Evolutionary conservation across 2,888 invertebrate species (phyloP).

Genomic region (Syrphus vitripennis): DNA sequence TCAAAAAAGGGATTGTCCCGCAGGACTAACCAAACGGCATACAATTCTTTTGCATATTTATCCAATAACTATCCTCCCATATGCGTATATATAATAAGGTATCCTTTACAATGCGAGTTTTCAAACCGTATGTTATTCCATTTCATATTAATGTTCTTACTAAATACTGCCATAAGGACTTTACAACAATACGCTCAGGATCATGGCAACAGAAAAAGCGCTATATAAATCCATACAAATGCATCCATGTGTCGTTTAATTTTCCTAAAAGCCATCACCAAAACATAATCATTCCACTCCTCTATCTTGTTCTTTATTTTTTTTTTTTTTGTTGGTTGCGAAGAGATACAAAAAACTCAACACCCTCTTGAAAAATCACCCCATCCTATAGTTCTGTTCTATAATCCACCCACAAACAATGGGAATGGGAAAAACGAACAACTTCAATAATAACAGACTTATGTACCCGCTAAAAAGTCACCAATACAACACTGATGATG

Average conservation of each 20-base stretch:
- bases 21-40: conserved; percentile 53
- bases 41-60: conserved; percentile 30
- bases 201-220: conserved; percentile 3
- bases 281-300: conserved; percentile 72
- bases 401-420: conserved; percentile 60
- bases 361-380: conserved; percentile 69
- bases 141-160: conserved; percentile 67
- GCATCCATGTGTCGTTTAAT: conserved; percentile 80
- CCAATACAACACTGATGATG: conserved; percentile 35
- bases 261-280: conserved; percentile 79
- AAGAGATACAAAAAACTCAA: conserved; percentile 48
- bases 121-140: conserved; percentile 64
- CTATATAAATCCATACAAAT: conserved; percentile 69
- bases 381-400: conserved; percentile 5
- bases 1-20: conserved; percentile 18
- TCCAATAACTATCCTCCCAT: conserved; percentile 27
- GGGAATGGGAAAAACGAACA: conserved; percentile 41
- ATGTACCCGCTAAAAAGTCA: conserved; percentile 71
- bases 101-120: neutral
- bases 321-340: neutral
- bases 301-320: neutral
- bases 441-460: conserved; percentile 67
- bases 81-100: neutral
- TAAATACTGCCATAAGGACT: conserved; percentile 70
- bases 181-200: conserved; percentile 29